phyloP scores from a whole-genome alignment of 2,888 invertebrate species.

The Leistus spinibarbis region DNA sequence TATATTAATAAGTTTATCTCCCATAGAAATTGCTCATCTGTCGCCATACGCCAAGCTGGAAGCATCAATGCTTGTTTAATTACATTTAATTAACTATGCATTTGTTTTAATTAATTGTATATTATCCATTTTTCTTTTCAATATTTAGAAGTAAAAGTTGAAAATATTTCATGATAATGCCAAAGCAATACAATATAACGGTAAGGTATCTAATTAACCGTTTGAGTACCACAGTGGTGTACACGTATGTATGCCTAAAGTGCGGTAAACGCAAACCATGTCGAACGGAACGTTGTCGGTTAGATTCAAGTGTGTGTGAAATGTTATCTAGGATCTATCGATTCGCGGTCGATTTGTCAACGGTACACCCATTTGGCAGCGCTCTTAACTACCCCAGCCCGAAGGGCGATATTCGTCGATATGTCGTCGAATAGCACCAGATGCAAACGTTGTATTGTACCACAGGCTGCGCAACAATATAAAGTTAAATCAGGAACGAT shows the following conservation, averaged over 20 bases:
- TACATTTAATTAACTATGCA: no score
- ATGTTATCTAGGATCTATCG: conserved; percentile 53
- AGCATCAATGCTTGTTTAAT: no score
- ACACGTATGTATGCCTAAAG: background rate
- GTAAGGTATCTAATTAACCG: background rate
- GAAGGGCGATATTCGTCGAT: background rate
- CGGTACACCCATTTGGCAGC: conserved; percentile 23
- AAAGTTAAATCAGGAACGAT: conserved; percentile 25
- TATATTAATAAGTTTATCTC: no score
- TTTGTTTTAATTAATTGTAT: no score
- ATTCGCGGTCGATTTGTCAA: conserved; percentile 54
- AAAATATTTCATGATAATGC: no score
- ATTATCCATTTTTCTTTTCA: no score
- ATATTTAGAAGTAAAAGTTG: no score
- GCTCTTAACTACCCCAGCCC: background rate
- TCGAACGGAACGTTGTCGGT: conserved; percentile 40
- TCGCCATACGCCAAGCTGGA: no score
- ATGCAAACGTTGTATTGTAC: conserved; percentile 17
- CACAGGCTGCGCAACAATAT: conserved; percentile 22
- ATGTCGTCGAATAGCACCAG: conserved; percentile 1
- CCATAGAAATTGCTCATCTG: no score
- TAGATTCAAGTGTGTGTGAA: conserved; percentile 54
- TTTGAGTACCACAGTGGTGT: conserved; percentile 5
- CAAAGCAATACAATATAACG: background rate
- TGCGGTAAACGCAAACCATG: conserved; percentile 19